Evolutionary conservation across 2,113 vertebrate species (phyloP).

Genomic region (Astur gentilis): DNA sequence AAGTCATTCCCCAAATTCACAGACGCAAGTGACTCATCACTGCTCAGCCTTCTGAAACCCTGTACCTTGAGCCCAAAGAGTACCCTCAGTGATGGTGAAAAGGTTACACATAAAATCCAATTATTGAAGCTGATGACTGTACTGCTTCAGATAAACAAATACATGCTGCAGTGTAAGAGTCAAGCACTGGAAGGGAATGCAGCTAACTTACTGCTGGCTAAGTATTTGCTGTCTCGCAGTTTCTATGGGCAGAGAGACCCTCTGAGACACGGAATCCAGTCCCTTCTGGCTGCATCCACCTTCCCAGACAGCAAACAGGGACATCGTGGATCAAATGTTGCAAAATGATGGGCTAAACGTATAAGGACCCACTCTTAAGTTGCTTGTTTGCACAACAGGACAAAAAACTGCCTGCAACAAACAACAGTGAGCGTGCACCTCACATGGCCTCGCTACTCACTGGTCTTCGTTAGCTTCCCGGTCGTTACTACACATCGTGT

Average conservation of each 20-base stretch:
- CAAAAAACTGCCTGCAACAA: background rate
- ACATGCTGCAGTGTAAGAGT: fast-evolving
- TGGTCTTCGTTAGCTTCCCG: background rate
- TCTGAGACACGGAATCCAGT: fast-evolving
- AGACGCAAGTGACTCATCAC: background rate
- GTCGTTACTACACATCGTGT: background rate
- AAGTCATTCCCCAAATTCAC: background rate
- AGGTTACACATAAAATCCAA: background rate
- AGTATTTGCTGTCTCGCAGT: background rate
- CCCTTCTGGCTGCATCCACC: background rate
- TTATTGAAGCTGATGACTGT: background rate
- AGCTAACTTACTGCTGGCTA: background rate
- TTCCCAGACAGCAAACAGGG: background rate
- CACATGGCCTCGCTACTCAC: background rate
- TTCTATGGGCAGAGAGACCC: background rate
- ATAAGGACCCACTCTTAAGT: background rate
- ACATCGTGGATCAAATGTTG: background rate
- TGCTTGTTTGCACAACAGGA: background rate
- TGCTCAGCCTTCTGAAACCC: background rate
- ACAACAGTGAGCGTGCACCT: background rate
- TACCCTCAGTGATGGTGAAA: fast-evolving
- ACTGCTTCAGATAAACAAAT: background rate
- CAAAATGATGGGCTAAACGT: background rate
- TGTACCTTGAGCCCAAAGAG: fast-evolving
- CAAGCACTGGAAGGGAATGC: background rate